phyloP scores from a whole-genome alignment of 2,888 invertebrate genomes.

The Tiliacea citrago region DNA sequence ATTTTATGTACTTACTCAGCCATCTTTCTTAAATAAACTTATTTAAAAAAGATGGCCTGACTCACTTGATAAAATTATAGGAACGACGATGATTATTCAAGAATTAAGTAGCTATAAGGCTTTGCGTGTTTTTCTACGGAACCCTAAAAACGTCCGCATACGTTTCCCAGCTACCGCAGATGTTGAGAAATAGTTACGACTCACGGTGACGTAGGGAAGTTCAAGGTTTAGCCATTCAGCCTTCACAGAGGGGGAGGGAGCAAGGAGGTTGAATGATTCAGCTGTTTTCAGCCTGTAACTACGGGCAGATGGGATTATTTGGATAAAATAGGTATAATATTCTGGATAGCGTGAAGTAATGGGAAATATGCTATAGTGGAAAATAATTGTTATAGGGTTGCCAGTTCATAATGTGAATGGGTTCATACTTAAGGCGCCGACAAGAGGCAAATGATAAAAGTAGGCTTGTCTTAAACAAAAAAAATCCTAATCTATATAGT shows the following conservation, averaged over 20 bases:
- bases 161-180: conserved; percentile 16
- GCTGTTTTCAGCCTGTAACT: conserved; percentile 9
- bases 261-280: conserved; percentile 26
- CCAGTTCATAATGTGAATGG: too few species aligned
- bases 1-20: too few species aligned
- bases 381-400: background rate
- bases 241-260: conserved; percentile 13
- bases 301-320: background rate
- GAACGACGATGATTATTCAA: too few species aligned
- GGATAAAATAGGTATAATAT: conserved; percentile 6
- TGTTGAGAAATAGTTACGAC: conserved; percentile 35
- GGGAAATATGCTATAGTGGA: background rate
- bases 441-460: too few species aligned
- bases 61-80: too few species aligned
- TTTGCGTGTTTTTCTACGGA: background rate
- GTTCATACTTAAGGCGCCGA: too few species aligned
- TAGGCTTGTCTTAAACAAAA: too few species aligned
- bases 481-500: too few species aligned
- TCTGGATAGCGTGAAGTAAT: background rate
- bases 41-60: too few species aligned
- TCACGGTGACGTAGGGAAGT: conserved; percentile 33
- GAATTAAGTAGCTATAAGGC: background rate
- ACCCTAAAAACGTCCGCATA: background rate
- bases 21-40: too few species aligned
- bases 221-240: conserved; percentile 32